These are phyloP conservation scores for Pemphredon lugubris DNA, from an alignment of 2,888 invertebrate species.

Conservation along the genomic window DNA sequence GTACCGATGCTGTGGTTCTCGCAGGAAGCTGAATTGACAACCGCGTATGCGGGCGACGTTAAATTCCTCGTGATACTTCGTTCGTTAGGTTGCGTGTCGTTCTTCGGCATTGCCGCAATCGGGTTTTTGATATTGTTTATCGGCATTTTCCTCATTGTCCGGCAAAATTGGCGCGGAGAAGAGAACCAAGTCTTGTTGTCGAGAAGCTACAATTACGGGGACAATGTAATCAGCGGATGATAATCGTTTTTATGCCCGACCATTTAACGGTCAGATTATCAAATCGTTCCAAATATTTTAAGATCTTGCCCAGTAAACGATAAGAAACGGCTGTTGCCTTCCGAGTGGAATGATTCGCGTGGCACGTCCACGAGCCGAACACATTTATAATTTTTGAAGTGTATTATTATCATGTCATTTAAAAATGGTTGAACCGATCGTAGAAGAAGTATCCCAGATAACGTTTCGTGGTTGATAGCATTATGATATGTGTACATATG, in stretches of 20 bases:
- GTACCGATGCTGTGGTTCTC: slow-evolving; percentile 91
- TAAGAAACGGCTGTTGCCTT: too few relatives aligned
- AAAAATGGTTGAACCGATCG: too few relatives aligned
- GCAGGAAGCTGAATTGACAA: slow-evolving; percentile 85
- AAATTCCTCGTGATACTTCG: slow-evolving; percentile 83
- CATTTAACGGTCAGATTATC: neutral
- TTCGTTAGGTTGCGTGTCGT: slow-evolving; percentile 82
- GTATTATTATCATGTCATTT: too few relatives aligned
- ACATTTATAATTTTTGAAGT: too few relatives aligned
- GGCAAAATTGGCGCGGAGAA: slow-evolving; percentile 73
- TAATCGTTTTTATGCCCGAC: neutral
- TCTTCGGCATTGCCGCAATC: slow-evolving; percentile 82
- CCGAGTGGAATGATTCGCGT: too few relatives aligned
- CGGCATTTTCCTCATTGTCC: slow-evolving; percentile 75
- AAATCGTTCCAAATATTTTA: slow-evolving; percentile 25
- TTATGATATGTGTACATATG: too few relatives aligned
- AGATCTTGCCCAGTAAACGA: too few relatives aligned
- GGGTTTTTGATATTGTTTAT: slow-evolving; percentile 79
- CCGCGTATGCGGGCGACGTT: slow-evolving; percentile 83
- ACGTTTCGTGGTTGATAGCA: too few relatives aligned
- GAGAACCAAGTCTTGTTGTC: slow-evolving; percentile 77
- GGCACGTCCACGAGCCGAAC: too few relatives aligned
- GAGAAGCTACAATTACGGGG: slow-evolving; percentile 52
- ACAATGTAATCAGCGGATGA: slow-evolving; percentile 42
- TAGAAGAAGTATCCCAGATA: too few relatives aligned